Conservation (phyloP, 2,113 vertebrate genomes). For the Connochaetes taurinus region DNA sequence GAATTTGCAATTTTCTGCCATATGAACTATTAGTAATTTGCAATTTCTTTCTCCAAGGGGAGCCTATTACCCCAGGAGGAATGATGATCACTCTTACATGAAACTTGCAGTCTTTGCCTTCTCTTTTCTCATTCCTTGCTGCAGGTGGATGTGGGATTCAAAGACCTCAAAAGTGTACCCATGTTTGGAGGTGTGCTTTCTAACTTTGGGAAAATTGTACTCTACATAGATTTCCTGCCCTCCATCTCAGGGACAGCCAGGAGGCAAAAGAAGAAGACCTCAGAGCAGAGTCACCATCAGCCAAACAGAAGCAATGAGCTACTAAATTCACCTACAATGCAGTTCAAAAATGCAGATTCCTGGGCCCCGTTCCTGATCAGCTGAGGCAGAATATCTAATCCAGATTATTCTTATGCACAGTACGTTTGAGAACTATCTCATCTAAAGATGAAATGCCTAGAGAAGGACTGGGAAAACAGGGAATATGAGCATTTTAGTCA, state of each 20-base stretch:
- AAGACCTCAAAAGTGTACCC: not conserved
- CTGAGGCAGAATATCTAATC: not conserved
- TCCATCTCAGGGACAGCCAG: not conserved
- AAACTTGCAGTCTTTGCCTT: not conserved
- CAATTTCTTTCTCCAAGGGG: conserved; percentile 73
- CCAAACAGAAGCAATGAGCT: not conserved
- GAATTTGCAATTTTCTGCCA: conserved; percentile 70
- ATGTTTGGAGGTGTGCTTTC: not conserved
- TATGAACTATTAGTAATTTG: conserved; percentile 68
- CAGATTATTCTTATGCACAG: not conserved
- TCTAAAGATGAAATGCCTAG: not conserved
- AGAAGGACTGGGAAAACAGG: not conserved
- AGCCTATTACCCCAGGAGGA: conserved; percentile 63
- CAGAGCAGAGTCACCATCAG: not conserved
- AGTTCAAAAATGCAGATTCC: not conserved
- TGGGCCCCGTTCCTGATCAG: not conserved
- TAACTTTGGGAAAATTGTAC: not conserved
- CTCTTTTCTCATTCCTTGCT: not conserved
- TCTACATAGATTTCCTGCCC: not conserved
- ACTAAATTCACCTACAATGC: not conserved
- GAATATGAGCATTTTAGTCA: not conserved
- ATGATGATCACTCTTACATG: conserved; percentile 46
- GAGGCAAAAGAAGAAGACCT: not conserved
- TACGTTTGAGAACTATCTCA: not conserved
- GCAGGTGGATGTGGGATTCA: not conserved